Conservation (phyloP, 2,113 vertebrate genomes). For the Poicephalus meyeri region DNA sequence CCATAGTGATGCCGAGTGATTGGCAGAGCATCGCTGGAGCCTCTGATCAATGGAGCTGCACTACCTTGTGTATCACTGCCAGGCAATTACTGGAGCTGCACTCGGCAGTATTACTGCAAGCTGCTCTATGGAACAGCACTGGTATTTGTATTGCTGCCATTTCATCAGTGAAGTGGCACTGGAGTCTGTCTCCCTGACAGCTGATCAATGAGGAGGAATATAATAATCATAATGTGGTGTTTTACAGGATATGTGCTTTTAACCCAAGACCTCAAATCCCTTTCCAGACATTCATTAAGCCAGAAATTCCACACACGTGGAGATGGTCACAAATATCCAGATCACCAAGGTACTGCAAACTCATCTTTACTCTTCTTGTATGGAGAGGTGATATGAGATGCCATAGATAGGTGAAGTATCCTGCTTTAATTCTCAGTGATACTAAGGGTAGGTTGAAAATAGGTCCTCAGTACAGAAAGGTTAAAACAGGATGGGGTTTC, state of each 20-base stretch:
- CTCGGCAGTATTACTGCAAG: neutral
- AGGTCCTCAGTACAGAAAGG: neutral
- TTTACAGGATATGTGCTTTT: constrained; percentile 1
- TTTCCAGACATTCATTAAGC: neutral
- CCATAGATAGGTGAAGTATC: neutral
- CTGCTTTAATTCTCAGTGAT: neutral
- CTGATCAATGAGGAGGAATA: neutral
- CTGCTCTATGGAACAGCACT: neutral
- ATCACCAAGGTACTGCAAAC: neutral
- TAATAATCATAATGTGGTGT: neutral
- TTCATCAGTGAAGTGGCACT: neutral
- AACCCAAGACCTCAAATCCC: neutral
- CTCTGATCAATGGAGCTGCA: neutral
- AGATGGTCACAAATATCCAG: neutral
- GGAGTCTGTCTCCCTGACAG: constrained; percentile 7
- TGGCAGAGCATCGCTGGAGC: neutral
- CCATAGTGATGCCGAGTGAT: neutral
- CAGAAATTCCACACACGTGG: fast-evolving
- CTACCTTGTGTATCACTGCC: neutral
- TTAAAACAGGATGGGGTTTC: neutral
- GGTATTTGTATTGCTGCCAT: neutral
- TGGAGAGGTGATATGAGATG: neutral
- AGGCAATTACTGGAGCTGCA: neutral
- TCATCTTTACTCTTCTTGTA: neutral
- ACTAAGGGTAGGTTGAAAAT: neutral